These are phyloP conservation scores for Plutomurus gul DNA, from an alignment of 1,140 invertebrate species.

Conservation along the genomic window DNA sequence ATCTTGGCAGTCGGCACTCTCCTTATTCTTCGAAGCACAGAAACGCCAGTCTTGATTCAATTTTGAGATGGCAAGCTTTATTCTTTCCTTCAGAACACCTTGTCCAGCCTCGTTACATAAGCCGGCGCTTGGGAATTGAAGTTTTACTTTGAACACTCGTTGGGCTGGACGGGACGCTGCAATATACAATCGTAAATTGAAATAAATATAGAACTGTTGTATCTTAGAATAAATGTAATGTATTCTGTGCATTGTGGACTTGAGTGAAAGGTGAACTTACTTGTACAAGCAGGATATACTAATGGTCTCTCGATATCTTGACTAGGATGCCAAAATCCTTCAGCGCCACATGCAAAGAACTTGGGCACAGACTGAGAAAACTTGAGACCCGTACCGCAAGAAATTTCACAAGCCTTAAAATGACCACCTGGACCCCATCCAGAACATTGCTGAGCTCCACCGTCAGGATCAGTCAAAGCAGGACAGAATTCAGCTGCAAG, in stretches of 20 bases:
- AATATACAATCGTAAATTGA: conserved; percentile 53
- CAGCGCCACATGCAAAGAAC: conserved; percentile 94
- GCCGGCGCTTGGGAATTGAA: conserved; percentile 91
- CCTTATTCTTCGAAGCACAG: conserved; percentile 52
- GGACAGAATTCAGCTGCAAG: conserved; percentile 87
- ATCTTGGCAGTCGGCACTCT: conserved; percentile 75
- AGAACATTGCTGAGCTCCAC: conserved; percentile 86
- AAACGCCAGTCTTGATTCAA: conserved; percentile 68
- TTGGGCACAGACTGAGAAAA: conserved; percentile 90
- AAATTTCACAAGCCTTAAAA: conserved; percentile 89
- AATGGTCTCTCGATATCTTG: conserved; percentile 75
- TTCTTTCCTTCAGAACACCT: conserved; percentile 83
- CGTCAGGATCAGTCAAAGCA: conserved; percentile 80
- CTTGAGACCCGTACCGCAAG: conserved; percentile 74
- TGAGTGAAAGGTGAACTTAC: conserved; percentile 64
- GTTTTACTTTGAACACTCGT: conserved; percentile 86
- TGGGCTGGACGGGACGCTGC: conserved; percentile 80
- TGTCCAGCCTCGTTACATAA: conserved; percentile 92
- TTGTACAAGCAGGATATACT: conserved; percentile 87
- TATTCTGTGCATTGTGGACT: neutral
- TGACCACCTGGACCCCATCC: conserved; percentile 90
- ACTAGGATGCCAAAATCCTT: conserved; percentile 94
- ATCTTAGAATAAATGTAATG: neutral
- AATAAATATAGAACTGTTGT: conserved; percentile 6
- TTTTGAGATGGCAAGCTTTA: conserved; percentile 82